Conservation (phyloP, 2,888 invertebrate genomes). For the Serrognathus titanus region DNA sequence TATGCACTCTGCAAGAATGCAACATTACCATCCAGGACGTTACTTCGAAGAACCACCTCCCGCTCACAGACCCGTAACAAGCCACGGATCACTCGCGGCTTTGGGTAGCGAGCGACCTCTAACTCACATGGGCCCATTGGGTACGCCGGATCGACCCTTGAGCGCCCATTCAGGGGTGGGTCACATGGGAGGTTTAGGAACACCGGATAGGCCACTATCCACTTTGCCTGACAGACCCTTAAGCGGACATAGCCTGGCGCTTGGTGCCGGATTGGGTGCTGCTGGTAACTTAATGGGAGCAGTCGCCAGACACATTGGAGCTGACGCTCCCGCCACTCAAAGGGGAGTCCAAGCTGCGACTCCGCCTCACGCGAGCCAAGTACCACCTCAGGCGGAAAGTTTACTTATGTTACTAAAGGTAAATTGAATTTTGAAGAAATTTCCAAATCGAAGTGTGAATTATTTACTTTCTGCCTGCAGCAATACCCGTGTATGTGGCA, state of each 20-base stretch:
- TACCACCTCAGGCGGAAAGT: conserved; percentile 79
- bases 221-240: conserved; percentile 35
- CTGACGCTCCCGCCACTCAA: conserved; percentile 53
- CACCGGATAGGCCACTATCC: conserved; percentile 40
- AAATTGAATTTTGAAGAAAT: conserved; percentile 25
- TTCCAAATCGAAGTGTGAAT: neutral
- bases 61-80: conserved; percentile 52
- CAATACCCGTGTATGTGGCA: conserved; percentile 98
- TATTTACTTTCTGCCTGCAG: conserved; percentile 51
- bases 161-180: conserved; percentile 28
- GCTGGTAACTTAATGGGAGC: conserved; percentile 48
- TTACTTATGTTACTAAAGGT: conserved; percentile 74
- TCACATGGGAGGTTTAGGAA: conserved; percentile 21
- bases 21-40: conserved; percentile 49
- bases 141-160: conserved; percentile 32
- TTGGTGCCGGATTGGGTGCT: conserved; percentile 46
- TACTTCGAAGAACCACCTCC: conserved; percentile 63
- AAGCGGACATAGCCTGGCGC: conserved; percentile 43
- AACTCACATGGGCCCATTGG: conserved; percentile 41
- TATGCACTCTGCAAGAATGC: conserved; percentile 49
- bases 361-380: conserved; percentile 73
- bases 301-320: conserved; percentile 48
- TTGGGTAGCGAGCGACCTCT: conserved; percentile 44
- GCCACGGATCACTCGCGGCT: conserved; percentile 45
- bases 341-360: conserved; percentile 55